Evolutionary conservation across 1,140 invertebrate species (phyloP), one percentile per base, ranked within the genome.

Genomic region (Tyrophagus putrescentiae): DNA sequence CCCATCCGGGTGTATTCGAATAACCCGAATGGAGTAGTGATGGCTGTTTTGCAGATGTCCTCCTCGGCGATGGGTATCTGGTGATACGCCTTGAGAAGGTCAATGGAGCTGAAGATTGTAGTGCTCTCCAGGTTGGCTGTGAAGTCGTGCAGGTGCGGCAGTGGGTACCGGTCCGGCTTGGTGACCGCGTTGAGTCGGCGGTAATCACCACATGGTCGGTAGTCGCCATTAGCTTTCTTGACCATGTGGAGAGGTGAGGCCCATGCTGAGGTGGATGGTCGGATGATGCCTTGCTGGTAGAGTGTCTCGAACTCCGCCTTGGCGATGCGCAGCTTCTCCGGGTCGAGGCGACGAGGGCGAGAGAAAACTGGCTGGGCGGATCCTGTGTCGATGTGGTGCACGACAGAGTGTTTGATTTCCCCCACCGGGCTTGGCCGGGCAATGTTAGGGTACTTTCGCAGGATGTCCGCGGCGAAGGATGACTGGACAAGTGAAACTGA

Each of bases 1-100:
- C 65, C 60, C 57, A 71, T 63, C 2, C 64, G 63, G 21, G 58
- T 62, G 42, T 67, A 71, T 45, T 71, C 61, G 52, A 61, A 73
- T 2, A 69, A 60, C 9, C 69, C 68, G 33, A 66, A 56, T 13
- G 65, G 60, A 29, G 68, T 69, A 21, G 39, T 39, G 27, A 72
- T 60, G 6, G 66, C 66, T 18, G 61, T 69, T 45, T 66, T 66
- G 1, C 44, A 48, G 3, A 57, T 59, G 50, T 63, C 52, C 1
- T 58, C 39, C 57, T 39, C 25, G 9, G n/a, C 21, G 11, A 66
- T 32, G 5, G 53, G 63, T 13, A 67, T 61, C 32, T 67, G 65
- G 28, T 63, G 65, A 52, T 61, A 70, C 0, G 65, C 67, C 25
- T 44, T 36, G 1, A 60, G 42, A 1, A 67, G 56, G 39, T 69